Percentiles rank a stretch among this genome's conserved stretches.
Evolutionary conservation across 2,797 vertebrate genomes (phyloP).

Genomic region (Gallirallus australis): DNA sequence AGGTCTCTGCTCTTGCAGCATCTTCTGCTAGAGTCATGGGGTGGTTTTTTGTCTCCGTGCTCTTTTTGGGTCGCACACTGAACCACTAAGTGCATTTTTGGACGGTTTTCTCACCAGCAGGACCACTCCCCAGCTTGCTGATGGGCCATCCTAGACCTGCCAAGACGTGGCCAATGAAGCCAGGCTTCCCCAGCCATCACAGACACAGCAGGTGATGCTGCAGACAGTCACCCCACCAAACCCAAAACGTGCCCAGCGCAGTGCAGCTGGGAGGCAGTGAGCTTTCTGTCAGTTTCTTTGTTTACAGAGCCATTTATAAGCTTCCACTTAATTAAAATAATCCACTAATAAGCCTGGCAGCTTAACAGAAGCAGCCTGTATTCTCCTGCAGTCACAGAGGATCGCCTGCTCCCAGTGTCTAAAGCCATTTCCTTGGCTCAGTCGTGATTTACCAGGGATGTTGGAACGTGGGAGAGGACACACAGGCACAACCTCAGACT

Average conservation of each 20-base stretch:
- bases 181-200: background rate
- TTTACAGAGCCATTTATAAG: background rate
- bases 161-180: background rate
- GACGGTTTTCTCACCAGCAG: accelerated
- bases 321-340: background rate
- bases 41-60: background rate
- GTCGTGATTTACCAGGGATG: background rate
- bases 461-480: background rate
- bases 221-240: background rate
- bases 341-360: background rate
- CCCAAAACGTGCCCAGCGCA: accelerated
- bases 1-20: background rate
- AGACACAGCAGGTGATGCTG: accelerated
- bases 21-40: background rate
- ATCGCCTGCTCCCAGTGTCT: background rate
- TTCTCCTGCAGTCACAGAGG: background rate
- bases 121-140: background rate
- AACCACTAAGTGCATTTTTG: background rate
- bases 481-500: background rate
- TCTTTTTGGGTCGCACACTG: background rate
- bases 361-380: background rate
- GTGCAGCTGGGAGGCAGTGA: background rate
- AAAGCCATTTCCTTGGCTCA: background rate
- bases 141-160: accelerated
- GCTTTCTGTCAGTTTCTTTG: background rate